A percentile compares a stretch with the other conserved stretches of the same genome.
These are phyloP conservation scores for Clarias pachynema DNA, from an alignment of 2,797 vertebrate species.

Conservation along the genomic window DNA sequence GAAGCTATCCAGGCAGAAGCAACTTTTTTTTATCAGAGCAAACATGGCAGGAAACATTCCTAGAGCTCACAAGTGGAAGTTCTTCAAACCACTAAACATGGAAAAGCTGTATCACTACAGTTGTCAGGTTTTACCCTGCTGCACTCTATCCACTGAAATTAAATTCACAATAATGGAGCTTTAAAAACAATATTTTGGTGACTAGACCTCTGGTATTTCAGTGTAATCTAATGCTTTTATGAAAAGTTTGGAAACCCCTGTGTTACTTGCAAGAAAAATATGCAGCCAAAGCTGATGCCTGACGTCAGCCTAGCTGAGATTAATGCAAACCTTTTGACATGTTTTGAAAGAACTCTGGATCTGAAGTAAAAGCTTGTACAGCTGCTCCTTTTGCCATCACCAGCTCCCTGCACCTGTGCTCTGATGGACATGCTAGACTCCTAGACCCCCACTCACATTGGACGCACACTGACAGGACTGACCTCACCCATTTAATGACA, in stretches of 20 bases:
- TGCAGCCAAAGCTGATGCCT: background rate
- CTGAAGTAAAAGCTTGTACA: conserved; percentile 9
- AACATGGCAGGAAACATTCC: background rate
- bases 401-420: conserved; percentile 39
- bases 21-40: background rate
- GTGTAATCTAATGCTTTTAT: background rate
- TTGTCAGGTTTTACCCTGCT: background rate
- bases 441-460: conserved; percentile 39
- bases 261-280: background rate
- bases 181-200: background rate
- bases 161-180: background rate
- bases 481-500: conserved; percentile 54
- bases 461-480: conserved; percentile 47
- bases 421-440: conserved; percentile 23
- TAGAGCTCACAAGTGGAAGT: background rate
- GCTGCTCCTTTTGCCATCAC: conserved; percentile 8
- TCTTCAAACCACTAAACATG: background rate
- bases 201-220: background rate
- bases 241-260: background rate
- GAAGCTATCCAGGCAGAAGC: background rate
- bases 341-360: conserved; percentile 14
- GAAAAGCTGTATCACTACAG: background rate
- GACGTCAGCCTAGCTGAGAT: conserved; percentile 27
- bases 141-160: background rate
- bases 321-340: conserved; percentile 32